These are phyloP conservation scores for Labeo rohita DNA, from an alignment of 2,113 vertebrate species.

Conservation along the genomic window DNA sequence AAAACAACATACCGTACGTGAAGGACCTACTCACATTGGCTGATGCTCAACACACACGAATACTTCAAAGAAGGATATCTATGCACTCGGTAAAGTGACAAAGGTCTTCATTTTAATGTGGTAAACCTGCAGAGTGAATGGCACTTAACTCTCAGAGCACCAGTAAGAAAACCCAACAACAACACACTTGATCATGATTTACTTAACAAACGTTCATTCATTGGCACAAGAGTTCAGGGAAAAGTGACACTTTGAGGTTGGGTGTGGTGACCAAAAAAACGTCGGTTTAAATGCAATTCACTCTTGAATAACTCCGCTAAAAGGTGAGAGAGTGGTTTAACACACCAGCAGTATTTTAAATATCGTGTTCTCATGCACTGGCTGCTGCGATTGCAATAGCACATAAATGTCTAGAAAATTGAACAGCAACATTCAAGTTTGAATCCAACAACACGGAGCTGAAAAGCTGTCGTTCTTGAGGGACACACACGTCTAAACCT, in stretches of 20 bases:
- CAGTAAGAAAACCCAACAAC: conserved; percentile 42
- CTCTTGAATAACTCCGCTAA: conserved; percentile 40
- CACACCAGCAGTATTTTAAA: conserved; percentile 47
- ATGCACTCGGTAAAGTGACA: conserved; percentile 52
- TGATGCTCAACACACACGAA: conserved; percentile 46
- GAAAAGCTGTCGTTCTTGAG: conserved; percentile 42
- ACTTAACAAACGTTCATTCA: conserved; percentile 44
- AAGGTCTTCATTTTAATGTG: conserved; percentile 47
- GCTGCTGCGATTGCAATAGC: conserved; percentile 28
- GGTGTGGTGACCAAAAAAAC: conserved; percentile 35
- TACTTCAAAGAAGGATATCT: conserved; percentile 50
- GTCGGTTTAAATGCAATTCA: conserved; percentile 42
- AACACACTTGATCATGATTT: conserved; percentile 46
- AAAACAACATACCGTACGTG: neutral
- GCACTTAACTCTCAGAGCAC: conserved; percentile 59
- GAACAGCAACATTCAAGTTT: conserved; percentile 41
- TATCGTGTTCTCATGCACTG: conserved; percentile 56
- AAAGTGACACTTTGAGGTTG: conserved; percentile 42
- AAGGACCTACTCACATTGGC: conserved; percentile 41
- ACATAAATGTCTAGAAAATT: conserved; percentile 45
- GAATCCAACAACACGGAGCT: conserved; percentile 43
- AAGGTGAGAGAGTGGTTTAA: conserved; percentile 41
- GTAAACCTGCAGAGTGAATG: conserved; percentile 53
- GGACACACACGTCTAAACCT: conserved; percentile 32
- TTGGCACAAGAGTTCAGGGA: conserved; percentile 45